Base-by-base conservation (phyloP, 1,140 invertebrate genomes). In the Bombyx mori region DNA sequence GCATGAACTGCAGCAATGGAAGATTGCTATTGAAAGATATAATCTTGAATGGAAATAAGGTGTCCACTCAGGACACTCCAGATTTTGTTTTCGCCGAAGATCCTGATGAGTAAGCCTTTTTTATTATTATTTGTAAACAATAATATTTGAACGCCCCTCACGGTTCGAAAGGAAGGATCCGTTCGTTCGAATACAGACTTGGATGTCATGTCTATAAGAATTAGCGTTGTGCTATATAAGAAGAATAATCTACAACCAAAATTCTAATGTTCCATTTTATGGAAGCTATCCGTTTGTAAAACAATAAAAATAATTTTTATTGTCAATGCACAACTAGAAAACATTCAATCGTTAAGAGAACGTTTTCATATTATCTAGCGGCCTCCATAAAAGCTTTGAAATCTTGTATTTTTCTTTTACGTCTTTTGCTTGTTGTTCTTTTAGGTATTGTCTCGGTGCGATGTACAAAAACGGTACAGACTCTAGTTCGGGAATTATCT, bases 361-460 rank as follows among this genome's bases (percentile, higher is more conserved):
- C 26, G 26, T 1, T 35, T 35, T 35, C 26, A 35, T 35, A 35
- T 35, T 35, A 35, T 35, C 4, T 5, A 1, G 26, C 12, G 12
- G 12, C 4, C 26, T 0, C 4, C 4, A 35, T 35, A 5, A 35
- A 35, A 3, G 26, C 26, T 35, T 35, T 35, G 12, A 18, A 18
- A 18, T 18, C 12, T 18, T 18, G 12, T 18, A 18, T 18, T 18
- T 18, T 18, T 18, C 12, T 35, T 35, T 35, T 5, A 35, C 4
- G 26, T 35, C 26, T 35, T 35, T 2, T 35, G 12, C 12, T 18
- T 18, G 12, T 35, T 35, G n/a, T 52, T 8, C 26, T 9, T 77
- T 78, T 72, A 91, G 90, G 18, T 91, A 89, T 66, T 91, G 89
- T 60, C 45, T 86, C 7, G 69, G 68, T 7, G 54, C 65, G 50